Percentiles rank a stretch among this genome's conserved stretches.
phyloP scores from a whole-genome alignment of 1,140 invertebrate genomes.

The Cephus cinctus region DNA sequence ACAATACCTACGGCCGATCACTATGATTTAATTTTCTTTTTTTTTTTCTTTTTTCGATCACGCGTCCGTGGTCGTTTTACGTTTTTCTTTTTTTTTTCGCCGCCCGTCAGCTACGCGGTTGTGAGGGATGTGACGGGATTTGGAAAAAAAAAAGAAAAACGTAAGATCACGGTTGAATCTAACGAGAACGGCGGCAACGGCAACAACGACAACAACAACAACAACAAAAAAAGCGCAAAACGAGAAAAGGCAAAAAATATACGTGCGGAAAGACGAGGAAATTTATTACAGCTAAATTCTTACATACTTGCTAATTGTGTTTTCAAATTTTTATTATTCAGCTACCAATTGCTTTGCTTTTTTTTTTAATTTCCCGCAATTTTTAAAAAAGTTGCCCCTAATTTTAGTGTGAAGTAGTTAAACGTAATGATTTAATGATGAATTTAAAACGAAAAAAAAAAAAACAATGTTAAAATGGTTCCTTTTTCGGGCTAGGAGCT shows the following conservation, averaged over 20 bases:
- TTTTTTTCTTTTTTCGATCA: conserved; percentile 25
- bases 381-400: conserved; percentile 40
- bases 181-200: no score
- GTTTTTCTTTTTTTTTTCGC: conserved; percentile 29
- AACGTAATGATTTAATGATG: conserved; percentile 56
- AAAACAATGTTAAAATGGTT: conserved; percentile 49
- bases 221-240: neutral
- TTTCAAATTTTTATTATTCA: conserved; percentile 54
- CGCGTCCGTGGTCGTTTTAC: conserved; percentile 11
- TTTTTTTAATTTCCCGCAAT: conserved; percentile 42
- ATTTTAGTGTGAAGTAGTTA: conserved; percentile 48
- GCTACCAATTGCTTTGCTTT: conserved; percentile 51
- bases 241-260: no score
- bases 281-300: conserved; percentile 62
- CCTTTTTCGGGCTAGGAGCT: conserved; percentile 57
- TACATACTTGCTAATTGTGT: conserved; percentile 55
- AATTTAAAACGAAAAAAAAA: conserved; percentile 47
- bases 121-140: no score
- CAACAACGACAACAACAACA: neutral
- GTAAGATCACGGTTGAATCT: no score
- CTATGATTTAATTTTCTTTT: conserved; percentile 17
- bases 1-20: conserved; percentile 9
- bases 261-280: no score
- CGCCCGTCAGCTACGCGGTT: conserved; percentile 37
- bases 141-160: conserved; percentile 18